Evolutionary conservation across 30 jellyfish, hydroid and myxozoan species (phyloP).

Genomic region (Rhopilema esculentum): DNA sequence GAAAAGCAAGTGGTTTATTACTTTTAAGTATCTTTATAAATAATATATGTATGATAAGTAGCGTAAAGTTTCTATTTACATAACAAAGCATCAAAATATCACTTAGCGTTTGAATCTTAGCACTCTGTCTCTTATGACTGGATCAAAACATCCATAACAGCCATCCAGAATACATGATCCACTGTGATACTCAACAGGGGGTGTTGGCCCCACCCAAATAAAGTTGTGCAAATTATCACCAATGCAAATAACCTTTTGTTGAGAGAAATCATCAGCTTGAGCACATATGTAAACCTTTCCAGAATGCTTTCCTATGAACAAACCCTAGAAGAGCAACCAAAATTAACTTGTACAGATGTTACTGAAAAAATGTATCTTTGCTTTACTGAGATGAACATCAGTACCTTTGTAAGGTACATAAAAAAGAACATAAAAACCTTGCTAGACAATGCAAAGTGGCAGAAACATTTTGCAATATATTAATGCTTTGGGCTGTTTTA

Average conservation of each 20-base stretch:
- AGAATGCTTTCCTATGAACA: constrained; percentile 79
- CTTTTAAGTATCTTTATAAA: too few relatives aligned
- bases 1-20: neutral
- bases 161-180: constrained; percentile 82
- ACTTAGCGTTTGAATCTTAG: constrained; percentile 72
- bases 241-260: constrained; percentile 87
- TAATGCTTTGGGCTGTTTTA: too few relatives aligned
- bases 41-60: neutral
- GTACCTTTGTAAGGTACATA: too few relatives aligned
- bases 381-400: too few relatives aligned
- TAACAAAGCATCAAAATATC: neutral
- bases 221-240: constrained; percentile 79
- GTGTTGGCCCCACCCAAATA: constrained; percentile 93
- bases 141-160: constrained; percentile 97
- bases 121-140: constrained; percentile 85
- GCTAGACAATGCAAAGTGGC: too few relatives aligned
- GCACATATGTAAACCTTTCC: constrained; percentile 93
- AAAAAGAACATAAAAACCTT: too few relatives aligned
- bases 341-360: neutral
- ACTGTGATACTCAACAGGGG: constrained; percentile 81
- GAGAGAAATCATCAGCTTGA: constrained; percentile 97
- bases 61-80: neutral
- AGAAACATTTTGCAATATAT: too few relatives aligned
- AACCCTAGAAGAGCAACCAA: constrained; percentile 83
- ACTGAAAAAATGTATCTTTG: neutral